Conservation (phyloP, 2,113 vertebrate genomes). For the Melierax canorus region DNA sequence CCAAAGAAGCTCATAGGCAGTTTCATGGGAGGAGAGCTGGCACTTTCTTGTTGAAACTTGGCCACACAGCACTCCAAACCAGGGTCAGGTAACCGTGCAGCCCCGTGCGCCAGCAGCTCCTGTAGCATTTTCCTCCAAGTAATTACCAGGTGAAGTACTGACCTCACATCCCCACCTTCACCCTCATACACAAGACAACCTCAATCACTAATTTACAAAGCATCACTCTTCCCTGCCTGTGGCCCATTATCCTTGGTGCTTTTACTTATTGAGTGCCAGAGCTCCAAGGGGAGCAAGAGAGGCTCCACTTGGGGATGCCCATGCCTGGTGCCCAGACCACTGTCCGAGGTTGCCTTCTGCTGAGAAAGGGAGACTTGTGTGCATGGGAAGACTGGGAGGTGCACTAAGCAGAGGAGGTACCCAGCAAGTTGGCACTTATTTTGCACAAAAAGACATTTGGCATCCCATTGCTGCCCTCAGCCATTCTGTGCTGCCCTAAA, state of each 20-base stretch:
- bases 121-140: neutral
- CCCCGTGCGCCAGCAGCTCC: rapidly evolving
- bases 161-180: neutral
- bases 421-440: neutral
- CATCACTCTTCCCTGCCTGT: neutral
- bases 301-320: neutral
- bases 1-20: neutral
- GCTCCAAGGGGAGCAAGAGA: neutral
- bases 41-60: neutral
- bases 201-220: neutral
- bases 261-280: neutral
- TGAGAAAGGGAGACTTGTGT: neutral
- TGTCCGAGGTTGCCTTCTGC: neutral
- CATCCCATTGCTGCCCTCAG: neutral
- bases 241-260: neutral
- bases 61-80: neutral
- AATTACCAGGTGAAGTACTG: neutral
- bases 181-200: neutral
- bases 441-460: neutral
- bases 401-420: neutral
- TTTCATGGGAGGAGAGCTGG: neutral
- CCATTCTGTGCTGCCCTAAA: neutral
- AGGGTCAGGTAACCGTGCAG: too few relatives aligned
- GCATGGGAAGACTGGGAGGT: neutral
- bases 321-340: neutral